Evolutionary conservation across 2,888 invertebrate genomes (phyloP).

Genomic region (Agrochola lota): DNA sequence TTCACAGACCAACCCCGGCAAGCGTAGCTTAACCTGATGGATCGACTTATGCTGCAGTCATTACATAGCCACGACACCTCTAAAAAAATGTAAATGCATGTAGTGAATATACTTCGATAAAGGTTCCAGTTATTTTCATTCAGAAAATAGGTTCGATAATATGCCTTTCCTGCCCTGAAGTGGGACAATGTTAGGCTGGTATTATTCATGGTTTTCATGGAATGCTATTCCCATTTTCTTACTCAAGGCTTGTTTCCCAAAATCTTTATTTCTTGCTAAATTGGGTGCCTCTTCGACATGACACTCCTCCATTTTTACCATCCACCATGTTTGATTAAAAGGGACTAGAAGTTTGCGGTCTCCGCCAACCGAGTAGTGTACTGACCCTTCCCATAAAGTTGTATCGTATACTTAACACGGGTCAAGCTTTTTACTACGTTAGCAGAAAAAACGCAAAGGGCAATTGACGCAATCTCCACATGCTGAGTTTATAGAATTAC

Average conservation of each 20-base stretch:
- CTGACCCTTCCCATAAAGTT: slow-evolving; percentile 49
- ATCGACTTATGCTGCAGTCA: no score
- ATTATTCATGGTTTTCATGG: not conserved
- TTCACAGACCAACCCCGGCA: no score
- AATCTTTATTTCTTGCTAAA: not conserved
- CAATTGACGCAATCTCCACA: slow-evolving; percentile 52
- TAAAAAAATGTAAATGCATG: no score
- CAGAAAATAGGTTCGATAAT: no score
- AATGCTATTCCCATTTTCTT: not conserved
- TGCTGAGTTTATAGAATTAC: slow-evolving; percentile 60
- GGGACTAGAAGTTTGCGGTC: slow-evolving; percentile 25
- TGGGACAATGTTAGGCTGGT: no score
- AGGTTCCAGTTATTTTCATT: no score
- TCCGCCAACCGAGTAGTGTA: slow-evolving; percentile 11
- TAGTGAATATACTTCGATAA: no score
- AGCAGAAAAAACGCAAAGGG: slow-evolving; percentile 56
- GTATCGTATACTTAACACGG: slow-evolving; percentile 46
- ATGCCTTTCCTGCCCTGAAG: no score
- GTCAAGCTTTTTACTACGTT: slow-evolving; percentile 56
- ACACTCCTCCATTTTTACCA: slow-evolving; percentile 13
- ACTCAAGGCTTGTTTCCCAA: not conserved
- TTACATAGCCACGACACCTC: no score
- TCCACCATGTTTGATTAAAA: slow-evolving; percentile 19
- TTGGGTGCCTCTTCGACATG: not conserved
- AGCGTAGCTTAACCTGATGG: no score